These are phyloP conservation scores for Mizuhopecten yessoensis DNA, from an alignment of 1,140 invertebrate genomes.

Conservation along the genomic window DNA sequence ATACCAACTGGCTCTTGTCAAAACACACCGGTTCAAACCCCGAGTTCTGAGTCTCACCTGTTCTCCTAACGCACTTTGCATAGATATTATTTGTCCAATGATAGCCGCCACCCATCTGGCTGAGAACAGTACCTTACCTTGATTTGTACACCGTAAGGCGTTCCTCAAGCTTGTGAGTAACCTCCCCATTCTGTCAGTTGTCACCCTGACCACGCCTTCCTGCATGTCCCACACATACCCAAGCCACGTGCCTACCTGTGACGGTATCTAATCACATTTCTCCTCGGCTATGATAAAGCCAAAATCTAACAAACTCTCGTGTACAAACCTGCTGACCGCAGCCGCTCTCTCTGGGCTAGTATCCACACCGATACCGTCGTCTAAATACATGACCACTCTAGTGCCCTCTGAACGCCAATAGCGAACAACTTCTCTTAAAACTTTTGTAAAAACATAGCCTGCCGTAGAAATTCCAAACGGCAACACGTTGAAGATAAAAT, in stretches of 20 bases:
- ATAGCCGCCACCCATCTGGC: conserved; percentile 42
- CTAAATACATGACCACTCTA: conserved; percentile 53
- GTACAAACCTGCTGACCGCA: too few relatives aligned
- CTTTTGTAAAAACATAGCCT: conserved; percentile 52
- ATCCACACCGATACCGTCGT: conserved; percentile 52
- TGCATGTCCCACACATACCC: too few relatives aligned
- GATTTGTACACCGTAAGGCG: too few relatives aligned
- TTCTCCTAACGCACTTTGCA: conserved; percentile 4
- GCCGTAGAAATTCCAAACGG: conserved; percentile 44
- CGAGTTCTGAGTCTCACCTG: conserved; percentile 36
- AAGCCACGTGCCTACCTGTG: too few relatives aligned
- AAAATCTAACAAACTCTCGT: too few relatives aligned
- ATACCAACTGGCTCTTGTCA: conserved; percentile 46
- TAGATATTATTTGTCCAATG: conserved; percentile 45
- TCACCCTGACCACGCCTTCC: too few relatives aligned
- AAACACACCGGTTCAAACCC: conserved; percentile 27
- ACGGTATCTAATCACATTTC: too few relatives aligned
- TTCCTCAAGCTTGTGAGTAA: too few relatives aligned
- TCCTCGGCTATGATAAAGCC: too few relatives aligned
- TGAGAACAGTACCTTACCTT: not conserved
- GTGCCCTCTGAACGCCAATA: conserved; percentile 41
- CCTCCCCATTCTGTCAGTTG: too few relatives aligned
- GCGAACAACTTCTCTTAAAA: conserved; percentile 37
- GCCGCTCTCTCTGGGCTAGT: too few relatives aligned
- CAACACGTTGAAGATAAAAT: conserved; percentile 52